Base-by-base conservation (phyloP, 1,140 invertebrate species). In the Drosophila bipectinata region DNA sequence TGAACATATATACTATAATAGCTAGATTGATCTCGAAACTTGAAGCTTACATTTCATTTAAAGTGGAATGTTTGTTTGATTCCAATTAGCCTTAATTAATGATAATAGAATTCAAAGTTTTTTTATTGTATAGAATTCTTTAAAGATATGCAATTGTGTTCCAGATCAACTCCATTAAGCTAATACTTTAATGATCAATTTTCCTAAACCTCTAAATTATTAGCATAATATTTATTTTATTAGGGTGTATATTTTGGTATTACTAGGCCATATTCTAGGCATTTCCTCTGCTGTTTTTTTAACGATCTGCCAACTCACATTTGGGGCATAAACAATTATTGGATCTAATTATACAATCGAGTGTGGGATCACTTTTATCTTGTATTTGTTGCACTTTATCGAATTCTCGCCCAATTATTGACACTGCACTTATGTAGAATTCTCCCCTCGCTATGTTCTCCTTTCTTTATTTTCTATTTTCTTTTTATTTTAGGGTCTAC, bases 271-370 rank as follows among this genome's bases (percentile, higher is more conserved):
- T 18, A 18, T 45, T 48, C 4, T n/a, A 21, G 21, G n/a, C 0
- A 15, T 56, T 68, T 30, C n/a, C 18, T 10, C 12, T 26, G 24
- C 8, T 14, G 18, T 18, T 14, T 37, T 44, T 62, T 57, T 69
- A 57, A 69, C 8, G 63, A 69, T 12, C 63, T 69, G 66, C 32
- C 56, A 69, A 69, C 67, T 69, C 37, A 71, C 53, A 71, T 68
- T 69, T 69, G 10, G 52, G 44, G 64, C 67, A 71, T 32, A 57
- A 32, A 57, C 34, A 69, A 32, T 39, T 37, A 69, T 32, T 52
- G 41, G n/a, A 26, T 69, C n/a, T 71, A 49, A 69, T 71, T 71
- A 69, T 57, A 37, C 28, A 12, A 24, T 39, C 26, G 28, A 15
- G 32, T 39, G 52, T 57, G 64, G 44, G 26, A 48, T 30, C 18